phyloP scores from a whole-genome alignment of 2,113 vertebrate species.

The Dasyornis broadbenti region DNA sequence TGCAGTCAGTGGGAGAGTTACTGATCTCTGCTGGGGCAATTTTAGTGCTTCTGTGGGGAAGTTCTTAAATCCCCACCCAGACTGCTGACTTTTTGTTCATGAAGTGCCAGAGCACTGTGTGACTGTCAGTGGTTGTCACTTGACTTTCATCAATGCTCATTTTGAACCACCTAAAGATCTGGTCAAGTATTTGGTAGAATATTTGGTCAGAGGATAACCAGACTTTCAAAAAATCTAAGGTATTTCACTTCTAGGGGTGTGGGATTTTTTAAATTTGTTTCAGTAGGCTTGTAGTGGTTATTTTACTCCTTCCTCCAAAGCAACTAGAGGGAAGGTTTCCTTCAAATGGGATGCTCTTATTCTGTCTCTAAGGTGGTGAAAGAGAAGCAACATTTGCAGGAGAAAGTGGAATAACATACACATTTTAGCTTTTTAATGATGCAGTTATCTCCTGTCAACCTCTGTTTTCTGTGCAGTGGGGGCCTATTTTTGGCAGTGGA shows the following conservation, averaged over 20 bases:
- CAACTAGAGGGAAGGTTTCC: not conserved
- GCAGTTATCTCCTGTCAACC: not conserved
- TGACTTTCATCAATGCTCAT: not conserved
- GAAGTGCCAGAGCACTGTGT: rapidly evolving
- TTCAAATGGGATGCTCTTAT: not conserved
- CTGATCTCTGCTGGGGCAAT: not conserved
- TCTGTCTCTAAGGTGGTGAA: not conserved
- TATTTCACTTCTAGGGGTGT: not conserved
- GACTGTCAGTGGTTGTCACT: not conserved
- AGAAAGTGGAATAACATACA: not conserved
- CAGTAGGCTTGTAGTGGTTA: not conserved
- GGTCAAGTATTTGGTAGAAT: not conserved
- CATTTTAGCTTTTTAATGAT: not conserved
- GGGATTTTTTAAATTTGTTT: not conserved
- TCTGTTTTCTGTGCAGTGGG: not conserved
- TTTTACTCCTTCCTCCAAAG: not conserved
- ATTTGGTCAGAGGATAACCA: not conserved
- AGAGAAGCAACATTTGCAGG: not conserved
- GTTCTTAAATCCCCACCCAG: not conserved
- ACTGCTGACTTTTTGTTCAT: not conserved
- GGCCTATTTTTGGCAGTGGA: not conserved
- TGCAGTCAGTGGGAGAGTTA: not conserved
- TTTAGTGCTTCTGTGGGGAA: not conserved
- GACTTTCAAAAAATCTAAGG: rapidly evolving
- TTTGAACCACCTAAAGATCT: not conserved